Percentiles rank a stretch among this genome's conserved stretches.
Conservation (phyloP, 2,888 invertebrate genomes). For the Drosophila hamatofila region DNA sequence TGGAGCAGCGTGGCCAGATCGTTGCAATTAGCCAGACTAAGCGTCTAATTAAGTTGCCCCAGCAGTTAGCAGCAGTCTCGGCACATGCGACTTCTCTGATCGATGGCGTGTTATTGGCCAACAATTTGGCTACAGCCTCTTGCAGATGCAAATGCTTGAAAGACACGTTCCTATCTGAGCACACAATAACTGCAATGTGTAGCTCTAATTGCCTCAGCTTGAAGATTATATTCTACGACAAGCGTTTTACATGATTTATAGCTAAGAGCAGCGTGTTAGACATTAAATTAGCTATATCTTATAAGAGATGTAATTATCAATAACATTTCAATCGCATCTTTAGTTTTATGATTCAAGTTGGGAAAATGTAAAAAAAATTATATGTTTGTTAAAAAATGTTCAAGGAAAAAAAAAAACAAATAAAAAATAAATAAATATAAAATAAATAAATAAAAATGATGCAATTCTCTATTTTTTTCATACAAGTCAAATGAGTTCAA, state of each 20-base stretch:
- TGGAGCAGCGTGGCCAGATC: constrained; percentile 37
- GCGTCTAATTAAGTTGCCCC: constrained; percentile 78
- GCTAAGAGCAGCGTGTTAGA: not conserved
- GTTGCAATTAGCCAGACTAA: constrained; percentile 72
- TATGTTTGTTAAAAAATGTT: no score
- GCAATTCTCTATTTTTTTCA: no score
- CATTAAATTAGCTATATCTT: not conserved
- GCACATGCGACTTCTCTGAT: constrained; percentile 64
- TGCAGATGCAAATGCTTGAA: constrained; percentile 34
- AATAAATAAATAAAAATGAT: no score
- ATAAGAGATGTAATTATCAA: not conserved
- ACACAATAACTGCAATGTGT: constrained; percentile 23
- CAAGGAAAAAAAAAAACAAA: no score
- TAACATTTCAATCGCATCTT: not conserved
- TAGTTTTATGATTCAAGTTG: not conserved
- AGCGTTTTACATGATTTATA: not conserved
- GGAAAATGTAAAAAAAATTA: no score
- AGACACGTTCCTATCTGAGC: constrained; percentile 24
- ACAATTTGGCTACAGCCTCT: constrained; percentile 39
- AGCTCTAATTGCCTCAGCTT: constrained; percentile 11
- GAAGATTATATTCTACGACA: not conserved
- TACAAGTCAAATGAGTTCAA: no score
- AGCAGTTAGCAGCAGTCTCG: constrained; percentile 42
- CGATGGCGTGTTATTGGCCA: constrained; percentile 52
- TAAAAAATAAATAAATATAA: no score